Conservation (phyloP, 2,113 vertebrate species). For the Castor canadensis region DNA sequence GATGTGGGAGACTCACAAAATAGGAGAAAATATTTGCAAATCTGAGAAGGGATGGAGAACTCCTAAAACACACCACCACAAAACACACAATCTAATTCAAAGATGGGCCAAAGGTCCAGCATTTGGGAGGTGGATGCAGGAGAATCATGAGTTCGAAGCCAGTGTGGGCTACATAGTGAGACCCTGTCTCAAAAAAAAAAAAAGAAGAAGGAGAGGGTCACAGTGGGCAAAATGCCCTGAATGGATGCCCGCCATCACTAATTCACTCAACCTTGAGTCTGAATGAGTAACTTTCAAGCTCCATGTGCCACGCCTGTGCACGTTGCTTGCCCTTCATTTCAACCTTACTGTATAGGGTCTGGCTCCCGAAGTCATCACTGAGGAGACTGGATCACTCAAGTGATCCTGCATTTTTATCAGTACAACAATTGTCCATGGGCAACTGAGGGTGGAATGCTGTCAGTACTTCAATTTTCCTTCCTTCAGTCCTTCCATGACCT, state of each 20-base stretch:
- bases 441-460: not conserved
- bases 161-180: too few species aligned
- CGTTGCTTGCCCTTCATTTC: not conserved
- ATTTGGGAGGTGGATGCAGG: too few species aligned
- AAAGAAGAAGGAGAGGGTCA: too few species aligned
- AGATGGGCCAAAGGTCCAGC: not conserved
- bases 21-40: not conserved
- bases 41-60: not conserved
- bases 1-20: not conserved
- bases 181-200: too few species aligned
- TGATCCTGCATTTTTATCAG: not conserved
- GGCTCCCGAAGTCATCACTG: not conserved
- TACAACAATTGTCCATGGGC: not conserved
- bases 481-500: not conserved
- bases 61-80: not conserved
- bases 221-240: too few species aligned
- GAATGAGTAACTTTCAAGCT: not conserved
- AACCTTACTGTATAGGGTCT: accelerated
- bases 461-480: not conserved
- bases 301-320: not conserved
- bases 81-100: not conserved
- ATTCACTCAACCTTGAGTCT: not conserved
- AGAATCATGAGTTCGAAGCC: too few species aligned
- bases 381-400: not conserved
- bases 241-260: not conserved